Evolutionary conservation across 2,113 vertebrate species (phyloP), one percentile per base, ranked within the genome.

Genomic region (Dasyornis broadbenti): DNA sequence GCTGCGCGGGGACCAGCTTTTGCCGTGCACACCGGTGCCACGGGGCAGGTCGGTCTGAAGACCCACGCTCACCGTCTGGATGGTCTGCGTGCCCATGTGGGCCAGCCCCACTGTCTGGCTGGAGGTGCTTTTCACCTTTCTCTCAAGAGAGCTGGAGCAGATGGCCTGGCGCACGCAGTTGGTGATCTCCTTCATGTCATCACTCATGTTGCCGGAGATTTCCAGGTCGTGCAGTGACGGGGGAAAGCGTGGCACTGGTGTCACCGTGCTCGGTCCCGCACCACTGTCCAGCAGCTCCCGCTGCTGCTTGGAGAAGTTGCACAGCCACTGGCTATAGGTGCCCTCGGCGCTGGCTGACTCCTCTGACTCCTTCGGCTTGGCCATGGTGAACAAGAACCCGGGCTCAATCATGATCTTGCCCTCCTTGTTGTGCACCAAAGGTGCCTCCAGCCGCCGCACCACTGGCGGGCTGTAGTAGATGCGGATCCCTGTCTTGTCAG

Each of bases 181-280:
- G 94, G 99, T 99, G 98, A 99, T 99, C 97, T 99, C 99, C 97
- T 99, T 99, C 99, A 99, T 99, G 97, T 99, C 99, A 0, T 99
- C 99, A 1, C 99, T 99, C 96, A 99, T 98, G 96, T 99, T 99
- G 89, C 99, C 99, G 0, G 99, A 99, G 83, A 99, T 99, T 96
- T 99, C 99, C 54, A 99, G 97, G 89, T 98, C 97, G 1, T 98
- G 99, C 97, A 99, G 98, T 0, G 99, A 90, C 0, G 98, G 72
- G 6, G 98, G 92, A 86, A 98, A 95, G 90, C 60, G 40, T 6
- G 98, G 96, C 83, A 98, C 98, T 0, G 97, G n/a, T 0, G 98
- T 44, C 6, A 98, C 85, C 3, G 97, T 13, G n/a, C 96, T 82
- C 47, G n/a, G n/a, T 97, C 92, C 28, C 92, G 98, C 24, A 3